A percentile compares a stretch with the other conserved stretches of the same genome.
Conservation (phyloP, 2,888 invertebrate species). For the Hirtodrosophila alboralis region DNA sequence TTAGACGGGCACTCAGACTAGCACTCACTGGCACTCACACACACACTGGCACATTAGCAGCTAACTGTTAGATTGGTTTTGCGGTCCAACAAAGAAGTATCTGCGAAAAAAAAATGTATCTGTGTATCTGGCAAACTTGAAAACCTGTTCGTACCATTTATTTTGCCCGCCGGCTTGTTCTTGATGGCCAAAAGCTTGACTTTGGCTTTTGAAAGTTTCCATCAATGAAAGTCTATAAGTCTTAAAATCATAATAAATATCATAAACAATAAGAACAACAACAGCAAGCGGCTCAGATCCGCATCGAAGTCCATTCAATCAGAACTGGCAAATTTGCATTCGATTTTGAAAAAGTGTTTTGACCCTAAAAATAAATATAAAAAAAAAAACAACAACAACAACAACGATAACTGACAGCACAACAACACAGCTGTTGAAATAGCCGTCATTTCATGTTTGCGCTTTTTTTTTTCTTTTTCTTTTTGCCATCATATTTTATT, state of each 20-base stretch:
- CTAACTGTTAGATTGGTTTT: slow-evolving; percentile 51
- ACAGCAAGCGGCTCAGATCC: slow-evolving; percentile 49
- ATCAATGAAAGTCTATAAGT: slow-evolving; percentile 70
- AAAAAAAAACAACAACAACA: too few species aligned
- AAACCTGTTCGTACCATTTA: slow-evolving; percentile 58
- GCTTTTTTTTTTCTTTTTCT: neutral
- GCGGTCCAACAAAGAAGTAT: slow-evolving; percentile 41
- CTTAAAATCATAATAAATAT: slow-evolving; percentile 32
- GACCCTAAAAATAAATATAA: slow-evolving; percentile 73
- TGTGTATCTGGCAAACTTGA: slow-evolving; percentile 29
- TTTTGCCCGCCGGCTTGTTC: slow-evolving; percentile 55
- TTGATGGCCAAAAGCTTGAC: slow-evolving; percentile 50
- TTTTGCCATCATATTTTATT: slow-evolving; percentile 2
- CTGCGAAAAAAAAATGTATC: slow-evolving; percentile 54
- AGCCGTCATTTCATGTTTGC: slow-evolving; percentile 18
- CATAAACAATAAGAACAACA: slow-evolving; percentile 36
- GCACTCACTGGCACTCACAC: slow-evolving; percentile 11
- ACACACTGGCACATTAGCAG: slow-evolving; percentile 21
- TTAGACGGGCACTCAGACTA: slow-evolving; percentile 1
- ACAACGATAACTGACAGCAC: slow-evolving; percentile 18
- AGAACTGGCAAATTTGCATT: slow-evolving; percentile 55
- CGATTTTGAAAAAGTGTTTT: slow-evolving; percentile 58
- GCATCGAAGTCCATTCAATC: slow-evolving; percentile 50
- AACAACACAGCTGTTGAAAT: slow-evolving; percentile 13
- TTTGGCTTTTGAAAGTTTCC: slow-evolving; percentile 71